Base-by-base conservation (phyloP, 1,140 invertebrate species). In the Conopomorpha cramerella region DNA sequence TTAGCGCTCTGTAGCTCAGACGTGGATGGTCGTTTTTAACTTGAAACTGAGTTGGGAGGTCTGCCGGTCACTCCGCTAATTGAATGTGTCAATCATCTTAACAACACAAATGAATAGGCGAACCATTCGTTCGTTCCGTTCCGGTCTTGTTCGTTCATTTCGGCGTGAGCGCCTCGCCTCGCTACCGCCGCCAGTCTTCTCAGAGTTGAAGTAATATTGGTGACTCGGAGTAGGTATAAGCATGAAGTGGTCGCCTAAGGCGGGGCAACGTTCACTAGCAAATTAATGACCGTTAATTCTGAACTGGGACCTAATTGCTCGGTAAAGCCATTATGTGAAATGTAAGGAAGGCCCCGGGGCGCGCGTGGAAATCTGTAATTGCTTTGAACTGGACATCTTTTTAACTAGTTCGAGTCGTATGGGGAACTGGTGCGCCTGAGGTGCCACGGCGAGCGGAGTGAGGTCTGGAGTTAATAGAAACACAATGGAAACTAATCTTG, bases 1-100 rank as follows among this genome's bases (percentile, higher is more conserved):
- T n/a, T n/a, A 16, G 13, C 8, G 30, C 25, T 10, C n/a, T 3
- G 27, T n/a, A 41, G 61, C 11, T 55, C 67, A 43, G 28, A 16
- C 36, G 34, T 42, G 31, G 43, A 38, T 49, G 50, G 55, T 46
- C 38, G 35, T 23, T 34, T 56, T 51, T 55, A 49, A 59, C 56
- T 57, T 57, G 51, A 55, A 61, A 57, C 63, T 57, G 46, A 61
- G 68, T 61, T 76, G 74, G 70, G 72, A 77, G 74, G 74, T 77
- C 74, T 59, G 55, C 46, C 66, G 68, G 71, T 77, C 74, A 77
- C 65, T 63, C 62, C 48, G 54, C 70, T 78, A 78, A 78, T 77
- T 78, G 74, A 77, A 78, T 64, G 60, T 77, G 74, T 73, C 74
- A 78, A 78, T 78, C 74, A 78, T 74, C 70, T 74, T 72, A 76